phyloP scores from a whole-genome alignment of 2,888 invertebrate genomes.

The Chloromyia formosa region DNA sequence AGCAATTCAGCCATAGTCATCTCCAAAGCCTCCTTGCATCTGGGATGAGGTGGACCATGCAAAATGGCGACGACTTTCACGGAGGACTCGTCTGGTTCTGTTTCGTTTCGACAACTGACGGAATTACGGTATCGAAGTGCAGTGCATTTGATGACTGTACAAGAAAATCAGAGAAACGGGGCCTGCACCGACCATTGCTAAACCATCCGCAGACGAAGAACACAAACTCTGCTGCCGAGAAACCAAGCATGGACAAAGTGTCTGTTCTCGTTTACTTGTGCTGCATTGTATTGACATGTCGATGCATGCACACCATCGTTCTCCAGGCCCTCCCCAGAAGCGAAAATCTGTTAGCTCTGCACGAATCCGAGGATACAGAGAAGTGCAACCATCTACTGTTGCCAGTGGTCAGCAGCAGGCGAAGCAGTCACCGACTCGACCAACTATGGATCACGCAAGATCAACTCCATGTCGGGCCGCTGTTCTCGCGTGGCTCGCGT shows the following conservation, averaged over 20 bases:
- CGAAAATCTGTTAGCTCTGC: conserved; percentile 26
- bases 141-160: no score
- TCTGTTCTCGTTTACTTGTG: conserved; percentile 4
- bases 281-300: conserved; percentile 32
- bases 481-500: neutral
- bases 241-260: neutral
- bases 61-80: conserved; percentile 46
- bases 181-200: no score
- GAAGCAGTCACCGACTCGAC: no score
- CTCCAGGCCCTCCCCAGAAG: neutral
- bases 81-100: no score
- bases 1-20: no score
- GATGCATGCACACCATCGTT: conserved; percentile 19
- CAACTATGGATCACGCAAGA: no score
- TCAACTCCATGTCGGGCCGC: neutral
- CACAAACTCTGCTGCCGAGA: neutral
- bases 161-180: no score
- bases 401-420: neutral
- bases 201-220: neutral
- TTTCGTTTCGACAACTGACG: no score
- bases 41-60: neutral
- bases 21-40: no score
- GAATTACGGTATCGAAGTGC: no score
- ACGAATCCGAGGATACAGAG: neutral
- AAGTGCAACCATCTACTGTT: neutral